Evolutionary conservation across 2,888 invertebrate species (phyloP).

Genomic region (Synanthedon formicaeformis): DNA sequence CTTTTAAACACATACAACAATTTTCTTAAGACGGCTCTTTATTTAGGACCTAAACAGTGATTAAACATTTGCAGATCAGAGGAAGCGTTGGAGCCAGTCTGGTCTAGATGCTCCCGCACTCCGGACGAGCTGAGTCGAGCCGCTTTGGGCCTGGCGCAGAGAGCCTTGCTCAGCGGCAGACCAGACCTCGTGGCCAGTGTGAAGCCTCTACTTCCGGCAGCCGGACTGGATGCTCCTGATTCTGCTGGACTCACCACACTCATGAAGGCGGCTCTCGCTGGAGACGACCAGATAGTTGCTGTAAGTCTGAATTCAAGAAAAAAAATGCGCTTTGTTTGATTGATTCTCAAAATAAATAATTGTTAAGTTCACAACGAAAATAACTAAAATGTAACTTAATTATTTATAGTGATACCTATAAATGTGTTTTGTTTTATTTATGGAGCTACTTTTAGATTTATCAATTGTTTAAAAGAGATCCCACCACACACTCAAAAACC

Average conservation of each 20-base stretch:
- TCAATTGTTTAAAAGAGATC: no score
- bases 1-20: no score
- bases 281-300: slow-evolving; percentile 81
- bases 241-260: slow-evolving; percentile 84
- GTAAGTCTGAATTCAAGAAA: slow-evolving; percentile 30
- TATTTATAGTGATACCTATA: no score
- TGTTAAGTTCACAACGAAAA: no score
- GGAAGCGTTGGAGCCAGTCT: slow-evolving; percentile 64
- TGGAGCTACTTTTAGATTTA: no score
- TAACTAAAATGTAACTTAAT: no score
- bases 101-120: slow-evolving; percentile 41
- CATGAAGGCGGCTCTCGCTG: slow-evolving; percentile 85
- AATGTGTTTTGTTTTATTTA: no score
- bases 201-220: slow-evolving; percentile 77
- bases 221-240: slow-evolving; percentile 80
- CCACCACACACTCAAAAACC: no score
- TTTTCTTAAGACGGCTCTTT: no score
- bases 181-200: slow-evolving; percentile 82
- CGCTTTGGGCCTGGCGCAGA: slow-evolving; percentile 82
- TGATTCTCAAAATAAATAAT: neutral
- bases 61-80: slow-evolving; percentile 51
- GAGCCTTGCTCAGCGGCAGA: slow-evolving; percentile 83
- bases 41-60: no score
- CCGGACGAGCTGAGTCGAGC: slow-evolving; percentile 74
- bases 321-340: neutral